Conservation (phyloP, 2,888 invertebrate species). For the Erpobdella octoculata region DNA sequence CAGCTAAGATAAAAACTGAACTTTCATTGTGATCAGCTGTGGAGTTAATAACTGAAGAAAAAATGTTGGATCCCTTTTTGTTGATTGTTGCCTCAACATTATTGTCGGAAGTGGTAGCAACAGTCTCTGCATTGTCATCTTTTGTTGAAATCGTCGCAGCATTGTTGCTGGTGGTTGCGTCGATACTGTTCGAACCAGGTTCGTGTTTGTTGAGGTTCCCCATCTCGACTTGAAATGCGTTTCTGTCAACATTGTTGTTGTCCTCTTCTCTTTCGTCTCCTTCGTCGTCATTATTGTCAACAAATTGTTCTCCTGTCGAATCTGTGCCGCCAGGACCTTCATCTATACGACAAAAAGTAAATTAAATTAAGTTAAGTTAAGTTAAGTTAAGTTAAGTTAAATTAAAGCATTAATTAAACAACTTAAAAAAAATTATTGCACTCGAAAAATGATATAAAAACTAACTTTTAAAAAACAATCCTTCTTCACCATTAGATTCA, state of each 20-base stretch:
- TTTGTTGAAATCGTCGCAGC: neutral
- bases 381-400: too few relatives aligned
- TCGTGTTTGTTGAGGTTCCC: too few relatives aligned
- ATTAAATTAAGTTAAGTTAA: too few relatives aligned
- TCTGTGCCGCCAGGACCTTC: neutral
- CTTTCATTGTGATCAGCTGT: neutral
- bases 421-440: too few relatives aligned
- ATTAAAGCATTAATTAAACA: too few relatives aligned
- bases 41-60: neutral
- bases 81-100: neutral
- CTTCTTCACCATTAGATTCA: too few relatives aligned
- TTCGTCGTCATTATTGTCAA: neutral
- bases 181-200: neutral
- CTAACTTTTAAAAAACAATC: too few relatives aligned
- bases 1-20: too few relatives aligned
- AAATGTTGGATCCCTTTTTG: neutral
- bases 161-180: neutral
- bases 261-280: neutral
- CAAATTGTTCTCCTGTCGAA: too few relatives aligned
- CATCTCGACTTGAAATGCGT: constrained; percentile 2
- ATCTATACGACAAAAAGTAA: too few relatives aligned
- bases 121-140: too few relatives aligned
- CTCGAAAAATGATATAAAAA: too few relatives aligned
- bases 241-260: neutral
- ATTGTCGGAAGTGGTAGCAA: neutral